These are phyloP conservation scores for Drosophila nikananu DNA, from an alignment of 1,140 invertebrate genomes.

Conservation along the genomic window DNA sequence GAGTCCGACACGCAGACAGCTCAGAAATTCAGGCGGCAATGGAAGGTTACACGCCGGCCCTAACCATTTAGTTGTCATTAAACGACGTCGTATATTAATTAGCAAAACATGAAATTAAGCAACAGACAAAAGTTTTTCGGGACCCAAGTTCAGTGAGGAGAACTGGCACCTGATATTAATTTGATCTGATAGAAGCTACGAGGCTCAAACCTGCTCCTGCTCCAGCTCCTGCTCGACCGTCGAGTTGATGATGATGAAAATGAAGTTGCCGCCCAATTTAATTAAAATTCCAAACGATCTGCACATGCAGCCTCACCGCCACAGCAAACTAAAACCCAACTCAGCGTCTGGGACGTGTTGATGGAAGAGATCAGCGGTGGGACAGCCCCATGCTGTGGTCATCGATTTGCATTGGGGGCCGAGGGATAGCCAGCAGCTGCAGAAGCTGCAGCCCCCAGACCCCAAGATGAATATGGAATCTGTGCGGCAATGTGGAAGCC, in stretches of 20 bases:
- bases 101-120: slow-evolving; percentile 77
- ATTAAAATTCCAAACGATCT: slow-evolving; percentile 85
- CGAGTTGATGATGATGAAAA: slow-evolving; percentile 81
- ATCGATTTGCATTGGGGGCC: slow-evolving; percentile 74
- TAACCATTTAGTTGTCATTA: slow-evolving; percentile 77
- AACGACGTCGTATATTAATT: slow-evolving; percentile 75
- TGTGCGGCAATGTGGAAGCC: slow-evolving; percentile 19
- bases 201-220: slow-evolving; percentile 22
- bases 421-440: slow-evolving; percentile 21
- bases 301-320: slow-evolving; percentile 53
- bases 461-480: slow-evolving; percentile 15
- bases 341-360: slow-evolving; percentile 46
- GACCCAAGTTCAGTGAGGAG: slow-evolving; percentile 12
- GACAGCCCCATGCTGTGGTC: slow-evolving; percentile 48
- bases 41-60: slow-evolving; percentile 54
- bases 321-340: slow-evolving; percentile 40
- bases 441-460: slow-evolving; percentile 1
- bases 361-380: slow-evolving; percentile 55
- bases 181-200: slow-evolving; percentile 66
- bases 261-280: slow-evolving; percentile 85
- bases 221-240: neutral
- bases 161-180: slow-evolving; percentile 72
- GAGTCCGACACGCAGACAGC: neutral
- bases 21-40: slow-evolving; percentile 14
- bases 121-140: slow-evolving; percentile 33